phyloP scores from a whole-genome alignment of 1,140 invertebrate species.

The Drosophila leontia region DNA sequence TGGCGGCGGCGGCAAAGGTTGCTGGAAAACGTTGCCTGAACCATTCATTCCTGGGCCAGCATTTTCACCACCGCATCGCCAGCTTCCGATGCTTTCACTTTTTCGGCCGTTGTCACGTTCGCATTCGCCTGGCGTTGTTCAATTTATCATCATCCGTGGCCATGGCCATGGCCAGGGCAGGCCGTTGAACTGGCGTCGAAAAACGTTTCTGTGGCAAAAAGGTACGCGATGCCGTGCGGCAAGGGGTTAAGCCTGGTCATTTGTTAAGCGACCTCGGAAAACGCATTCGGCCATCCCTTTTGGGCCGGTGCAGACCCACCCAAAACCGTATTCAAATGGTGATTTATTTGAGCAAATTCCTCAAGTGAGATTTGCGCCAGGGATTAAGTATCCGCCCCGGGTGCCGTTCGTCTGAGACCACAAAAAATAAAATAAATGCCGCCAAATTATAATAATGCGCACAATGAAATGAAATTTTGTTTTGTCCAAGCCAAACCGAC shows the following conservation, averaged over 20 bases:
- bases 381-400: slow-evolving; percentile 36
- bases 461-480: slow-evolving; percentile 62
- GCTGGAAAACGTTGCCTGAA: slow-evolving; percentile 20
- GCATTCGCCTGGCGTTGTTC: slow-evolving; percentile 66
- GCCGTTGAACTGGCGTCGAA: slow-evolving; percentile 52
- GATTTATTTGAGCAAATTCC: slow-evolving; percentile 66
- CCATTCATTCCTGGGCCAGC: slow-evolving; percentile 47
- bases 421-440: slow-evolving; percentile 19
- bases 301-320: slow-evolving; percentile 13
- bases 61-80: slow-evolving; percentile 58
- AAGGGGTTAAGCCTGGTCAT: slow-evolving; percentile 61
- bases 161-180: slow-evolving; percentile 30
- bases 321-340: slow-evolving; percentile 63
- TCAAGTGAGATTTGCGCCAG: slow-evolving; percentile 61
- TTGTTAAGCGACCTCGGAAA: slow-evolving; percentile 42
- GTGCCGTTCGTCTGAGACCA: slow-evolving; percentile 36
- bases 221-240: slow-evolving; percentile 27
- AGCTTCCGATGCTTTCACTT: slow-evolving; percentile 76
- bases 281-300: slow-evolving; percentile 20
- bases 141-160: slow-evolving; percentile 79
- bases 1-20: slow-evolving; percentile 39
- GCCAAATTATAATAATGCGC: slow-evolving; percentile 46
- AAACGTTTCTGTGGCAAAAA: slow-evolving; percentile 25
- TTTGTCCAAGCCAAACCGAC: slow-evolving; percentile 31
- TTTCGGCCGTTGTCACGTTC: slow-evolving; percentile 75